A percentile compares a stretch with the other conserved stretches of the same genome.
Evolutionary conservation across 2,113 vertebrate species (phyloP).

Genomic region (Eulacestoma nigropectus): DNA sequence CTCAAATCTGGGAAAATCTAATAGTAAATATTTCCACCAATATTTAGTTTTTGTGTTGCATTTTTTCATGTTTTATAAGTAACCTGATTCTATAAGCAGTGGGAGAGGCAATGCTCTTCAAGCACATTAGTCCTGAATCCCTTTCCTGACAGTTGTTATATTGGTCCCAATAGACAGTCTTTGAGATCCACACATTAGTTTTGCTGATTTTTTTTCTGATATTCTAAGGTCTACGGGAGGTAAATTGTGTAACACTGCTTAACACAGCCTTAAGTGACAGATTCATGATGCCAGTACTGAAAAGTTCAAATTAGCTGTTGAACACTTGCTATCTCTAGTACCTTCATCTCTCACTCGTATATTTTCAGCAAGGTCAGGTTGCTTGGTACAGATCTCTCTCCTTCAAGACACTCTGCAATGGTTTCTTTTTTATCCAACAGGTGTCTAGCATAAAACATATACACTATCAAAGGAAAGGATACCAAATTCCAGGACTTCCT

Average conservation of each 20-base stretch:
- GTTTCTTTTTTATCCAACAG: background rate
- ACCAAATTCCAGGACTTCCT: background rate
- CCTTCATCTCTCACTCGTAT: background rate
- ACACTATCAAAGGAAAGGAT: background rate
- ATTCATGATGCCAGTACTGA: background rate
- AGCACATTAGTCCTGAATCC: background rate
- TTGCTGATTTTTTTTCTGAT: background rate
- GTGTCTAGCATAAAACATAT: background rate
- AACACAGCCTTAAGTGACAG: background rate
- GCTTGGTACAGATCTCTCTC: background rate
- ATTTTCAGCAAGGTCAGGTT: background rate
- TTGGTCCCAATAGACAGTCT: background rate
- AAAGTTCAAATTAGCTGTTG: background rate
- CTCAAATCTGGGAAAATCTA: background rate
- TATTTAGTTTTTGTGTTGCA: background rate
- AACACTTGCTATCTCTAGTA: background rate
- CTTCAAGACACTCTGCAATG: background rate
- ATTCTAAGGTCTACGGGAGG: background rate
- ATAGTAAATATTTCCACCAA: background rate
- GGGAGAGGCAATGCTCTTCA: background rate
- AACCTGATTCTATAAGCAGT: background rate
- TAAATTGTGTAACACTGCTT: background rate
- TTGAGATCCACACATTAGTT: background rate
- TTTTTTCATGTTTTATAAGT: background rate
- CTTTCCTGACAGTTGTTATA: background rate